Evolutionary conservation across 35 echinoderm and acorn worm species (phyloP).

Genomic region (Heliocidaris tuberculata): DNA sequence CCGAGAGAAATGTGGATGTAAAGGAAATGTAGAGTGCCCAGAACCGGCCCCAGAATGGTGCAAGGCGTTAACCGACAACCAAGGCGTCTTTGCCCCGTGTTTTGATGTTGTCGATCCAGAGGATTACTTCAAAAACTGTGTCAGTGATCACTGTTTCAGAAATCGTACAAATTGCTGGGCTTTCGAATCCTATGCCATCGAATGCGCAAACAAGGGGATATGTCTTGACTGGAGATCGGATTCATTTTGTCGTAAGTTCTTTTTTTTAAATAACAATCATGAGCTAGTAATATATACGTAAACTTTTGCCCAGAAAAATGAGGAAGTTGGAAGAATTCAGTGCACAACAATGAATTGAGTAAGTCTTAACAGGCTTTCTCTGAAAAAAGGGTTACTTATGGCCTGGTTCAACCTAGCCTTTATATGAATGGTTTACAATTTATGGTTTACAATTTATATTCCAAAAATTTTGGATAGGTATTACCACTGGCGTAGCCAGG

Average conservation of each 20-base stretch:
- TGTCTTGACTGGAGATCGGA: slow-evolving; percentile 74
- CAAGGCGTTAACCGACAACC: slow-evolving; percentile 54
- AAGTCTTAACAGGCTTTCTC: too few relatives aligned
- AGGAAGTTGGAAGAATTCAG: too few relatives aligned
- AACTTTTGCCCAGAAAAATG: too few relatives aligned
- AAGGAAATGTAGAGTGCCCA: slow-evolving; percentile 38
- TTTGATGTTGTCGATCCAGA: slow-evolving; percentile 50
- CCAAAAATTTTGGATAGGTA: too few relatives aligned
- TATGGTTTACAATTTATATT: too few relatives aligned
- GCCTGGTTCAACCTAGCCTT: too few relatives aligned
- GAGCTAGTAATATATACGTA: too few relatives aligned
- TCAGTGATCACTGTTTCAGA: slow-evolving; percentile 55
- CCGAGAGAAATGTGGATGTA: slow-evolving; percentile 55
- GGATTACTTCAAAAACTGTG: slow-evolving; percentile 46
- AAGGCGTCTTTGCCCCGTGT: slow-evolving; percentile 57
- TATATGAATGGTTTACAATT: too few relatives aligned
- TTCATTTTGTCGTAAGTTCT: slow-evolving; percentile 77
- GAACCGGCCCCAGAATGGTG: slow-evolving; percentile 8
- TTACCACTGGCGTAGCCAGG: too few relatives aligned
- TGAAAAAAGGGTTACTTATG: too few relatives aligned
- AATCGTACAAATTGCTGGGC: slow-evolving; percentile 49
- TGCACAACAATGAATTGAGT: too few relatives aligned
- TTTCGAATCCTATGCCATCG: slow-evolving; percentile 56
- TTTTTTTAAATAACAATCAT: too few relatives aligned
- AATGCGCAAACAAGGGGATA: slow-evolving; percentile 54